A percentile compares a stretch with the other conserved stretches of the same genome.
These are phyloP conservation scores for Ernsta delagoae DNA, from an alignment of 2,888 invertebrate species.

Conservation along the genomic window DNA sequence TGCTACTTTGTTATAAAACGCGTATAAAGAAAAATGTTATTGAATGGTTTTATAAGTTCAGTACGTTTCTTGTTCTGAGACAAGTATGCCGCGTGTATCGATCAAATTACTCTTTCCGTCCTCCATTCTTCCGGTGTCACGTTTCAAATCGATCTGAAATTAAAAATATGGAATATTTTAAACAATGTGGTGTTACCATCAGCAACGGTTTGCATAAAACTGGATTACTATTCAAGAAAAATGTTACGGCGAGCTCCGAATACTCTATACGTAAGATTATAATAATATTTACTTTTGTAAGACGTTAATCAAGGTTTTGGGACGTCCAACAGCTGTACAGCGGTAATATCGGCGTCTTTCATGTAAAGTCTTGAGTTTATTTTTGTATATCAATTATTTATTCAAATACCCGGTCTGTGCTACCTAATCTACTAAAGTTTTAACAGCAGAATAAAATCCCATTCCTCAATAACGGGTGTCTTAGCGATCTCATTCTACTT, in stretches of 20 bases:
- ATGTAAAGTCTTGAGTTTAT: conserved; percentile 6
- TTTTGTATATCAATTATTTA: not conserved
- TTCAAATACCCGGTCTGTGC: not conserved
- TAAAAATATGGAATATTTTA: conserved; percentile 31
- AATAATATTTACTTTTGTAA: conserved; percentile 38
- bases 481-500: no score
- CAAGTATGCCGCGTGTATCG: conserved; percentile 60
- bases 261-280: conserved; percentile 59
- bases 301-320: conserved; percentile 23
- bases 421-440: not conserved
- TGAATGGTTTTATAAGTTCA: conserved; percentile 42
- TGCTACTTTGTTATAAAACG: conserved; percentile 20
- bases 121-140: conserved; percentile 45
- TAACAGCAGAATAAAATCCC: not conserved
- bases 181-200: conserved; percentile 40
- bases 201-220: conserved; percentile 45
- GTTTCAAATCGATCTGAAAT: conserved; percentile 44
- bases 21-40: conserved; percentile 24
- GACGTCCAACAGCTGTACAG: conserved; percentile 17
- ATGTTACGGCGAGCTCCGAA: conserved; percentile 42
- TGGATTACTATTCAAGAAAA: conserved; percentile 47
- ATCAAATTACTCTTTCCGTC: conserved; percentile 40
- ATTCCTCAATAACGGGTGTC: not conserved
- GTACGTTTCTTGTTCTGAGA: conserved; percentile 54
- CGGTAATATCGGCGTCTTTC: conserved; percentile 23